Evolutionary conservation across 2,888 invertebrate species (phyloP).

Genomic region (Priocnemis perturbator): DNA sequence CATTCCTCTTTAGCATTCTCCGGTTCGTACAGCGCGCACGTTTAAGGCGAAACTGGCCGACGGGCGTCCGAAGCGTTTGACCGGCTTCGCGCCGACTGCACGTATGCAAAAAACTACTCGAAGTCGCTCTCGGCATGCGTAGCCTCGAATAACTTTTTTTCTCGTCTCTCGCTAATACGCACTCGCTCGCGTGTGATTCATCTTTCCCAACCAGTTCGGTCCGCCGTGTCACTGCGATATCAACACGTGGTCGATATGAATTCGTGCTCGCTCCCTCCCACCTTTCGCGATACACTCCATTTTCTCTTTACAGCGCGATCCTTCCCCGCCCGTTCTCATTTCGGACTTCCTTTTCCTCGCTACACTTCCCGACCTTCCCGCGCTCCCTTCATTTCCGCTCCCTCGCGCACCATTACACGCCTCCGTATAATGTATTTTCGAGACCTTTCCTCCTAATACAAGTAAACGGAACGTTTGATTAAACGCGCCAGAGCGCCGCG

Average conservation of each 20-base stretch:
- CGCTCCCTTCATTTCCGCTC: no score
- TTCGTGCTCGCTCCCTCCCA: slow-evolving; percentile 9
- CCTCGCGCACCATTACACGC: no score
- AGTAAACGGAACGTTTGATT: no score
- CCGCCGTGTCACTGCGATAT: slow-evolving; percentile 32
- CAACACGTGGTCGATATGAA: slow-evolving; percentile 46
- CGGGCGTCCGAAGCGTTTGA: not conserved
- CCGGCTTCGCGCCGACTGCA: no score
- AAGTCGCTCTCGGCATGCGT: slow-evolving; percentile 1
- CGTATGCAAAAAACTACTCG: not conserved
- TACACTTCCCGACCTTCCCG: no score
- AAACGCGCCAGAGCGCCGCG: no score
- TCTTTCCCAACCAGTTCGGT: slow-evolving; percentile 23
- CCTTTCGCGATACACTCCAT: not conserved
- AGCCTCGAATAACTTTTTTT: slow-evolving; percentile 11
- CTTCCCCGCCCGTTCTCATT: not conserved
- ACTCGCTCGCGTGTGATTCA: slow-evolving; percentile 37
- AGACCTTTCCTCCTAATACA: no score
- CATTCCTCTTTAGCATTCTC: slow-evolving; percentile 11
- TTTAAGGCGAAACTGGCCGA: not conserved
- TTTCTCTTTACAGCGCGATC: not conserved
- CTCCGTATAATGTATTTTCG: no score
- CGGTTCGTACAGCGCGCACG: slow-evolving; percentile 14
- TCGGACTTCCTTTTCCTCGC: not conserved
- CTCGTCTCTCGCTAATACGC: slow-evolving; percentile 11